Percentiles rank a stretch among this genome's conserved stretches.
Evolutionary conservation across 2,888 invertebrate species (phyloP).

Genomic region (Melanophora roralis): DNA sequence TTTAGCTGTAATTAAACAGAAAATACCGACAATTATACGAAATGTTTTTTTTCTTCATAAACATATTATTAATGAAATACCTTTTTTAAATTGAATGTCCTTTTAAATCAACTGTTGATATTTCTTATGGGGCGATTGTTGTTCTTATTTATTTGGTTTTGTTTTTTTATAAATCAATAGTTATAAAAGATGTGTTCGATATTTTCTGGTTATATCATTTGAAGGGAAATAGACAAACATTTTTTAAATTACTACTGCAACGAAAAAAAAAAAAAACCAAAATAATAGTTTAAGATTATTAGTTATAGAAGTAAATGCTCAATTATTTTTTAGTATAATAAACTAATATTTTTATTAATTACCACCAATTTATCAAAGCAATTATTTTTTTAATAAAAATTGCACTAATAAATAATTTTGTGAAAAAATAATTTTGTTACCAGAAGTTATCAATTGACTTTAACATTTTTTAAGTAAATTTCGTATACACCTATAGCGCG

Average conservation of each 20-base stretch:
- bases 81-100: conserved; percentile 42
- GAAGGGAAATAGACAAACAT: conserved; percentile 58
- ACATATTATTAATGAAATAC: conserved; percentile 26
- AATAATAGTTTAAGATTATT: neutral
- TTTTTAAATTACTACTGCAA: conserved; percentile 73
- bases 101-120: conserved; percentile 30
- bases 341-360: too few relatives aligned
- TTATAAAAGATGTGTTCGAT: conserved; percentile 32
- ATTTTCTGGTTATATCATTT: conserved; percentile 37
- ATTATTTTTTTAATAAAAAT: too few relatives aligned
- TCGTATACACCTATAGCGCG: too few relatives aligned
- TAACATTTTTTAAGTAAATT: too few relatives aligned
- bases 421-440: too few relatives aligned
- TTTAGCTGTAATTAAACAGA: conserved; percentile 55
- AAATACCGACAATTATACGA: conserved; percentile 46
- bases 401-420: too few relatives aligned
- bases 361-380: too few relatives aligned
- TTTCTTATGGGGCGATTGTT: conserved; percentile 20
- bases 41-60: neutral
- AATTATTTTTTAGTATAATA: too few relatives aligned
- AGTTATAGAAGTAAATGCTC: too few relatives aligned
- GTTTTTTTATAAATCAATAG: conserved; percentile 17
- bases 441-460: too few relatives aligned
- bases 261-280: conserved; percentile 10
- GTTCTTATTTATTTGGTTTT: conserved; percentile 26